A percentile compares a stretch with the other conserved stretches of the same genome.
These are phyloP conservation scores for Buphagus erythrorhynchus DNA, from an alignment of 2,797 vertebrate genomes.

Conservation along the genomic window DNA sequence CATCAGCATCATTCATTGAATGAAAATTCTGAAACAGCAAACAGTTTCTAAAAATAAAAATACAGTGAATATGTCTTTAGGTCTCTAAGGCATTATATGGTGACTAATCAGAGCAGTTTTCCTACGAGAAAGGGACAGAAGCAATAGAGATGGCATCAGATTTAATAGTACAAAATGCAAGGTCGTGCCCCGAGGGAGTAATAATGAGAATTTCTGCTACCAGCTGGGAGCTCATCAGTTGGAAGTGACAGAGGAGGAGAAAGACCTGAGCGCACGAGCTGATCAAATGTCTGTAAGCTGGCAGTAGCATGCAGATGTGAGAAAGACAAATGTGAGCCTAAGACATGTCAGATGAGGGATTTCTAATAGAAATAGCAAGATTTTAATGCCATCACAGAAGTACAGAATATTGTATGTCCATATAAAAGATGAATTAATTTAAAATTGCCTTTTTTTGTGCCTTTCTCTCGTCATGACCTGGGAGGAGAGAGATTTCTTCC, in stretches of 20 bases:
- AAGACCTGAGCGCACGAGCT: not conserved
- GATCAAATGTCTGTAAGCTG: constrained; percentile 58
- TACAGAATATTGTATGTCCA: constrained; percentile 11
- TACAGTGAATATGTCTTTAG: constrained; percentile 52
- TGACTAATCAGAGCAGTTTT: constrained; percentile 62
- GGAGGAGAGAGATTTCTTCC: not conserved
- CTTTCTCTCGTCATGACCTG: not conserved
- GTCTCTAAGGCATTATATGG: constrained; percentile 52
- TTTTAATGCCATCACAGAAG: not conserved
- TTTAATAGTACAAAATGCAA: constrained; percentile 62
- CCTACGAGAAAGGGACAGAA: constrained; percentile 37
- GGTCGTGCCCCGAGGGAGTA: constrained; percentile 61
- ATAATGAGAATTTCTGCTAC: constrained; percentile 70
- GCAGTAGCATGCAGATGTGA: constrained; percentile 56
- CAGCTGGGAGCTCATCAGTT: constrained; percentile 68
- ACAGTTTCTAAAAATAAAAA: constrained; percentile 69
- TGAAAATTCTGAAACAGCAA: constrained; percentile 62
- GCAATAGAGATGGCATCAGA: constrained; percentile 64
- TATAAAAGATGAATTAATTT: constrained; percentile 46
- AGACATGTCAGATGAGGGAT: constrained; percentile 33
- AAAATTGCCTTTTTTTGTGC: not conserved
- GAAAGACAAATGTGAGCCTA: constrained; percentile 44
- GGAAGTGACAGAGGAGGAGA: constrained; percentile 69
- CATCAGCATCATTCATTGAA: constrained; percentile 65
- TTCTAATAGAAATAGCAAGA: constrained; percentile 44